A percentile compares a stretch with the other conserved stretches of the same genome.
Conservation (phyloP, 1,140 invertebrate genomes). For the Trichonephila clavipes region DNA sequence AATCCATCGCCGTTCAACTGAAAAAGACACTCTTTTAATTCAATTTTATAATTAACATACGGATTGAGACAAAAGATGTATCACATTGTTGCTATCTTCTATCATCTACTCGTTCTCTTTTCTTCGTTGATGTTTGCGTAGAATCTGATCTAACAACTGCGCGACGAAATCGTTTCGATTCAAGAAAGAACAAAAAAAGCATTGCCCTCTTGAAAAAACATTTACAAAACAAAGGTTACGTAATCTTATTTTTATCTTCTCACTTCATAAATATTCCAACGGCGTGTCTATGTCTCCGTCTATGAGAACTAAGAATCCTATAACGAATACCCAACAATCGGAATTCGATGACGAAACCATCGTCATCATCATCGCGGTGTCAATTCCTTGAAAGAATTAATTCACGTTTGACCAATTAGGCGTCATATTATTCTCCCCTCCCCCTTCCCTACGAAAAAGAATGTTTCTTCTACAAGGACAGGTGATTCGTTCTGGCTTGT, state of each 20-base stretch:
- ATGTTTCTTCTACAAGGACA: conserved; percentile 10
- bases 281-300: background rate
- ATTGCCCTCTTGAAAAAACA: background rate
- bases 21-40: too few relatives aligned
- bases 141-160: background rate
- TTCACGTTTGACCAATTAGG: background rate
- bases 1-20: too few relatives aligned
- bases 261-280: background rate
- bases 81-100: background rate
- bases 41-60: too few relatives aligned
- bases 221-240: background rate
- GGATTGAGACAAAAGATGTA: background rate
- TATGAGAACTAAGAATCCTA: background rate
- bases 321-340: background rate
- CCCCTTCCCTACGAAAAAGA: background rate
- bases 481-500: background rate
- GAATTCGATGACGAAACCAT: background rate
- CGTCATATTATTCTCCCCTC: background rate
- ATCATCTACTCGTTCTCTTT: background rate
- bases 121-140: background rate
- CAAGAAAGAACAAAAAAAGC: background rate
- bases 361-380: background rate
- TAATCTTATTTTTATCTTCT: background rate
- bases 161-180: background rate
- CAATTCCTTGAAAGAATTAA: background rate